Conservation (phyloP, 2,797 vertebrate species). For the Brachyalestes nurse region DNA sequence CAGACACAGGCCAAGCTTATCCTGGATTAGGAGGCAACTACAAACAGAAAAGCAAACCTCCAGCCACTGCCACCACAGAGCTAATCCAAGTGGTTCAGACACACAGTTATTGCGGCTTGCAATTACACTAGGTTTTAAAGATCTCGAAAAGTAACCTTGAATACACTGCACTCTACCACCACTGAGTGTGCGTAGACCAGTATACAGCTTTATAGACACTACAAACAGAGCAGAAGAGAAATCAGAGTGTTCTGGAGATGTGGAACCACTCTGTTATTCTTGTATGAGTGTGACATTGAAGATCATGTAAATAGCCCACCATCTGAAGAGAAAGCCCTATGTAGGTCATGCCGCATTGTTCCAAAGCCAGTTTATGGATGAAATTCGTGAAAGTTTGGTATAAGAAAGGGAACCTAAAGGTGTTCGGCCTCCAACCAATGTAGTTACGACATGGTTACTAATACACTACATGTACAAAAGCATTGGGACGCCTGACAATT, state of each 20-base stretch:
- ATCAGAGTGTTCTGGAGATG: background rate
- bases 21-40: conserved; percentile 23
- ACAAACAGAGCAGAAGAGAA: background rate
- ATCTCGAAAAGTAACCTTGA: background rate
- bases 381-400: background rate
- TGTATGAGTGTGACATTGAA: background rate
- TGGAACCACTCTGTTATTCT: background rate
- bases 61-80: conserved; percentile 24
- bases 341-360: background rate
- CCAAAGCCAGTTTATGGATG: background rate
- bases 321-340: background rate
- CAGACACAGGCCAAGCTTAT: conserved; percentile 27
- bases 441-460: no score
- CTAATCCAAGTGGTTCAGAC: conserved; percentile 20
- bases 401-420: no score
- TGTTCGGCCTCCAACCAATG: no score
- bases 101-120: background rate
- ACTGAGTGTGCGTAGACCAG: background rate
- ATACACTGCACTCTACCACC: background rate
- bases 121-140: background rate
- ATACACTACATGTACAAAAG: no score
- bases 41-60: conserved; percentile 13
- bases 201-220: background rate
- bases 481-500: no score
- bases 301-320: background rate